A percentile compares a stretch with the other conserved stretches of the same genome.
These are phyloP conservation scores for Esox masquinongy DNA, from an alignment of 2,797 vertebrate genomes.

Conservation along the genomic window DNA sequence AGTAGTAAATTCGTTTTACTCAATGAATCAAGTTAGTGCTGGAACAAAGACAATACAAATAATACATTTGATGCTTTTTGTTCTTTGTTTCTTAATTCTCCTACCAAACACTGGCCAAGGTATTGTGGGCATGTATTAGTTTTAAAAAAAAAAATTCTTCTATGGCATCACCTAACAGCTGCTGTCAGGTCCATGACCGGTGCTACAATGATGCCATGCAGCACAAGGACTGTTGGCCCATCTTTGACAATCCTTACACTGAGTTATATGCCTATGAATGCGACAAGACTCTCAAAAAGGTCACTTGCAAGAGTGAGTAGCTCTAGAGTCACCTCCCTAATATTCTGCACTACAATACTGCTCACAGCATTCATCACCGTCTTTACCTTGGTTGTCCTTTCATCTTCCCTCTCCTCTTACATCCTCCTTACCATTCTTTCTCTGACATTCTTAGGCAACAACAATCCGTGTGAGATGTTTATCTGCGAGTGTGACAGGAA, in stretches of 20 bases:
- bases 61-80: background rate
- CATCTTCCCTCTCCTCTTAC: background rate
- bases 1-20: no score
- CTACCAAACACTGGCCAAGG: background rate
- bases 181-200: conserved; percentile 70
- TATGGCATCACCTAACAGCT: conserved; percentile 46
- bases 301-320: conserved; percentile 70
- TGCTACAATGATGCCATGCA: conserved; percentile 67
- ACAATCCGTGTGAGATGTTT: conserved; percentile 71
- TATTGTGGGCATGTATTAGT: background rate
- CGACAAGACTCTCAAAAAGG: conserved; percentile 41
- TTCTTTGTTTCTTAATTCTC: background rate
- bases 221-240: conserved; percentile 61
- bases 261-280: conserved; percentile 68
- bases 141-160: no score
- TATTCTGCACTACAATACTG: background rate
- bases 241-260: conserved; percentile 74
- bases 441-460: conserved; percentile 62
- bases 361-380: background rate
- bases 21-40: no score
- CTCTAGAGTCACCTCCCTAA: background rate
- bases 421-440: background rate
- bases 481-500: conserved; percentile 84
- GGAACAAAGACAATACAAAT: no score
- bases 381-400: background rate